Evolutionary conservation across 2,888 invertebrate species (phyloP).

Genomic region (Aricia artaxerxes): DNA sequence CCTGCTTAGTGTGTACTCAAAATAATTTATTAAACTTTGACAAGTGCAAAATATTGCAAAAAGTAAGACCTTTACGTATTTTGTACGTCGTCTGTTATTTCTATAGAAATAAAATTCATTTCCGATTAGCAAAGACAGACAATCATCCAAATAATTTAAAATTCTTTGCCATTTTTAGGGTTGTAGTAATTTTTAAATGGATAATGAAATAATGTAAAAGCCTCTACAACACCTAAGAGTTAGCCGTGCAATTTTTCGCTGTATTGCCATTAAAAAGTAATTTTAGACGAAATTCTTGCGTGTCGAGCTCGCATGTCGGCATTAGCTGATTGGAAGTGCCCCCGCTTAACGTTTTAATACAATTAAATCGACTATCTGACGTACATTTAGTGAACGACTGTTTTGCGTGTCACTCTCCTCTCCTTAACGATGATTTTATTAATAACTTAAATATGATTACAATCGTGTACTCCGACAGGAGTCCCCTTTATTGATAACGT

Average conservation of each 20-base stretch:
- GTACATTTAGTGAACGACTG: constrained; percentile 70
- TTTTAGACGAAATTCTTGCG: constrained; percentile 54
- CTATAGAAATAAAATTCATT: too few species aligned
- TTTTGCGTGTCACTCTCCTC: constrained; percentile 62
- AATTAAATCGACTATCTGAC: constrained; percentile 76
- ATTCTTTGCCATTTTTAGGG: too few species aligned
- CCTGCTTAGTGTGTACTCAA: neutral
- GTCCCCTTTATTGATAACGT: constrained; percentile 33
- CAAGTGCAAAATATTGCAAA: too few species aligned
- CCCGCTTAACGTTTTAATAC: constrained; percentile 77
- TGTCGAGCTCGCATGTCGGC: constrained; percentile 70
- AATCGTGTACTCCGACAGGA: constrained; percentile 37
- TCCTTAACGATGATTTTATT: constrained; percentile 30
- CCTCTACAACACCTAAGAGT: constrained; percentile 18
- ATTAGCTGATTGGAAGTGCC: constrained; percentile 77
- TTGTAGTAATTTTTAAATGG: too few species aligned
- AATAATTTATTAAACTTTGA: neutral
- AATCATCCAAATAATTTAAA: too few species aligned
- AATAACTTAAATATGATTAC: constrained; percentile 30
- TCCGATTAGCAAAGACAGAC: too few species aligned
- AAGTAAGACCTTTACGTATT: too few species aligned
- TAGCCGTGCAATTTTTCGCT: constrained; percentile 36
- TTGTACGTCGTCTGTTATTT: too few species aligned
- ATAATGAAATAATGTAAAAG: neutral
- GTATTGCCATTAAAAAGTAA: constrained; percentile 28